Conservation (phyloP, 2,113 vertebrate species). For the Falco punctatus region DNA sequence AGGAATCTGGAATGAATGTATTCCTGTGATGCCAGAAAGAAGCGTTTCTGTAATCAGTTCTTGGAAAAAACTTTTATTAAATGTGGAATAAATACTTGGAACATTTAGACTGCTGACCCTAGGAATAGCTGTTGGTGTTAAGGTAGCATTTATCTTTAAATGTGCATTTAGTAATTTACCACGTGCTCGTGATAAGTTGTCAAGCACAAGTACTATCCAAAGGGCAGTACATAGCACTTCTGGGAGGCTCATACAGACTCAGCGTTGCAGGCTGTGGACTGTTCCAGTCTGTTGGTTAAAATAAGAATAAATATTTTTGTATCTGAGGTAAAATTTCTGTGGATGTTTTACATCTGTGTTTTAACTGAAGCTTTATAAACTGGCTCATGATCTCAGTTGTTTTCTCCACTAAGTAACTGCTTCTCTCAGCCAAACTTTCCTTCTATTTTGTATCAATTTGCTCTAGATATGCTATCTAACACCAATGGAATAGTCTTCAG, state of each 20-base stretch:
- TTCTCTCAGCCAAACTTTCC: not conserved
- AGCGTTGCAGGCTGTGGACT: not conserved
- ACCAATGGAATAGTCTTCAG: not conserved
- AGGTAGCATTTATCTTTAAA: constrained; percentile 39
- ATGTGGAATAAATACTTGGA: not conserved
- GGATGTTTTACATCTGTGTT: not conserved
- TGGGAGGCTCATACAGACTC: not conserved
- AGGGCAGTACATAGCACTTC: not conserved
- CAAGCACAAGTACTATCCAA: not conserved
- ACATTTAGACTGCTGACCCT: not conserved
- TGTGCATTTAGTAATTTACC: not conserved
- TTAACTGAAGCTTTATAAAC: not conserved
- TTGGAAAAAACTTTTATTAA: not conserved
- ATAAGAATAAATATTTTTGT: not conserved
- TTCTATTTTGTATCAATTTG: not conserved
- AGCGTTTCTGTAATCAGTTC: not conserved
- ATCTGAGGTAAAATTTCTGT: not conserved
- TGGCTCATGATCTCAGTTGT: not conserved
- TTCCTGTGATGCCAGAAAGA: not conserved
- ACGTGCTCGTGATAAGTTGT: not conserved
- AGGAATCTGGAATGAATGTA: not conserved
- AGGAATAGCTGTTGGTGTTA: not conserved
- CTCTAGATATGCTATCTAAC: not conserved
- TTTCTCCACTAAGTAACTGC: not conserved
- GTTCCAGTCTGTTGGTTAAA: not conserved